A percentile compares a stretch with the other conserved stretches of the same genome.
Conservation (phyloP, 53 echinoderm and acorn worm species). For the Arbacia lixula region DNA sequence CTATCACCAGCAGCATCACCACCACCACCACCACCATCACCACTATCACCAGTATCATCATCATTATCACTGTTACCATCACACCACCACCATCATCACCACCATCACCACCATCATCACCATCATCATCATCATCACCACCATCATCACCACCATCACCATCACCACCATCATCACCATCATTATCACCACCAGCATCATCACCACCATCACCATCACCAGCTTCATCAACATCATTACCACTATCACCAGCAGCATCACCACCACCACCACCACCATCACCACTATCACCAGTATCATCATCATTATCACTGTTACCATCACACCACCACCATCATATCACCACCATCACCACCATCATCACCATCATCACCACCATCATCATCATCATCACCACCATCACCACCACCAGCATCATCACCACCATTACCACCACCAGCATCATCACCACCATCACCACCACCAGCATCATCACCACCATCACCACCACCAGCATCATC, state of each 20-base stretch:
- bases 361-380: slow-evolving; percentile 20
- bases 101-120: background rate
- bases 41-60: background rate
- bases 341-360: background rate
- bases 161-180: slow-evolving; percentile 20
- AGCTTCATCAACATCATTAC: slow-evolving; percentile 23
- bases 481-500: background rate
- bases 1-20: too few relatives aligned
- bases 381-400: slow-evolving; percentile 29
- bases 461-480: background rate
- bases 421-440: slow-evolving; percentile 18
- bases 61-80: background rate
- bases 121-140: slow-evolving; percentile 4
- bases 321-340: too few relatives aligned
- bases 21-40: too few relatives aligned
- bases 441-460: background rate
- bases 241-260: slow-evolving; percentile 25
- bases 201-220: slow-evolving; percentile 25
- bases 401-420: slow-evolving; percentile 32
- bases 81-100: background rate
- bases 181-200: slow-evolving; percentile 25
- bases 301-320: background rate
- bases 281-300: background rate
- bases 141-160: background rate
- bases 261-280: background rate